Base-by-base conservation (phyloP, 2,797 vertebrate genomes). In the Enteromius unitaeniatus region DNA sequence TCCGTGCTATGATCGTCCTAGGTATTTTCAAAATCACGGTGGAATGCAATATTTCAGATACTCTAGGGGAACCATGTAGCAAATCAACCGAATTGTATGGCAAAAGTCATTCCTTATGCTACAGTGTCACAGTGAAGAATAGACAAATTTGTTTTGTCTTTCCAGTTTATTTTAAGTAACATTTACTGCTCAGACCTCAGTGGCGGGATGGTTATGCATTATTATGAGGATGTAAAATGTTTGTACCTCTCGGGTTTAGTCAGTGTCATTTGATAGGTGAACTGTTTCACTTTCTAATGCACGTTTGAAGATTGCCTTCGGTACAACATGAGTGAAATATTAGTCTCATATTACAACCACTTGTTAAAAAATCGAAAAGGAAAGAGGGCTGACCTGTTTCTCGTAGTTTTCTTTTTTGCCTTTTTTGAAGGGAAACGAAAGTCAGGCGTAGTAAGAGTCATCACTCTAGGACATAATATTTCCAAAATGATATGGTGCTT, bases 41-140 rank as follows among this genome's bases (percentile, higher is more conserved):
- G 82, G 93, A 91, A 92, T 92, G 93, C 93, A 95, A 95, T 94
- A 94, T 87, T 86, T 88, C 86, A 88, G 88, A 89, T 93, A 86
- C 88, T 91, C 89, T 88, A 91, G 89, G 90, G 92, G 90, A 84
- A 90, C 92, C 87, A 95, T 95, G 94, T 95, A 95, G 95, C 94
- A 93, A 88, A 91, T 85, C 45, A 81, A 73, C 53, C 80, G 40
- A 84, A n/a, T 58, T 86, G 70, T 82, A 67, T 55, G 81, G 73
- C 68, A 8, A 28, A 49, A 80, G 68, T 74, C 64, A 47, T 84
- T 78, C 26, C 58, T 77, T 23, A 81, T 78, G 72, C 78, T 85
- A 65, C 90, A 89, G 88, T 91, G 88, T 85, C 90, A 81, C 74
- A 80, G 34, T 78, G 34, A 81, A 76, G 80, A 64, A 45, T 49